Conservation (phyloP, 2,888 invertebrate species). For the Scaptomyza reducta region DNA sequence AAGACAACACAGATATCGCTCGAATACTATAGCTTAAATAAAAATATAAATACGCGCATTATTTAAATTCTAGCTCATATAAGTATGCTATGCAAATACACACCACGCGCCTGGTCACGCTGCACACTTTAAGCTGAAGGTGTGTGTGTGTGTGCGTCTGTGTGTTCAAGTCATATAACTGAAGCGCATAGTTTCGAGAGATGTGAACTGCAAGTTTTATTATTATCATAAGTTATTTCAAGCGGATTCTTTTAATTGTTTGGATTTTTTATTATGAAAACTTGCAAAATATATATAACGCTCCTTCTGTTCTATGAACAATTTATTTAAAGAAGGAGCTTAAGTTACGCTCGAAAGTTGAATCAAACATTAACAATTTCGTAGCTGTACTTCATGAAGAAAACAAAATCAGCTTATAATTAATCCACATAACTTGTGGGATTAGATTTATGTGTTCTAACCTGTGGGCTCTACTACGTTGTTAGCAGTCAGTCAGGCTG, state of each 20-base stretch:
- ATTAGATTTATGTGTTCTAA: too few relatives aligned
- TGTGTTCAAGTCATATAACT: slow-evolving; percentile 1
- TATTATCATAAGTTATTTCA: background rate
- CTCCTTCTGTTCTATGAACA: too few relatives aligned
- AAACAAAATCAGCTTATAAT: too few relatives aligned
- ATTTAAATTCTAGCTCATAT: slow-evolving; percentile 32
- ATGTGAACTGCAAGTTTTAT: background rate
- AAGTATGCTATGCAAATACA: slow-evolving; percentile 25
- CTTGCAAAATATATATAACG: too few relatives aligned
- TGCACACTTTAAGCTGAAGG: slow-evolving; percentile 2
- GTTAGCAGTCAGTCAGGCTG: background rate
- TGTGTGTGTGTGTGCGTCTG: background rate
- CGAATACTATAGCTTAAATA: slow-evolving; percentile 54
- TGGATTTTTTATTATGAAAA: too few relatives aligned
- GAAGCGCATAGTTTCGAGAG: background rate
- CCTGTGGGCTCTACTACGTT: too few relatives aligned
- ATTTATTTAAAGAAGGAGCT: too few relatives aligned
- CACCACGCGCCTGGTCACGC: slow-evolving; percentile 20
- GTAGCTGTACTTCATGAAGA: too few relatives aligned
- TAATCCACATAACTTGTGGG: too few relatives aligned
- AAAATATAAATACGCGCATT: slow-evolving; percentile 59
- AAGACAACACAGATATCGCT: slow-evolving; percentile 52
- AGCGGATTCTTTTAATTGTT: too few relatives aligned
- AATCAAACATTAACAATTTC: too few relatives aligned
- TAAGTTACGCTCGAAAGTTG: too few relatives aligned